phyloP scores from a whole-genome alignment of 2,113 vertebrate genomes.

The Cyphomyrus plagiostoma region DNA sequence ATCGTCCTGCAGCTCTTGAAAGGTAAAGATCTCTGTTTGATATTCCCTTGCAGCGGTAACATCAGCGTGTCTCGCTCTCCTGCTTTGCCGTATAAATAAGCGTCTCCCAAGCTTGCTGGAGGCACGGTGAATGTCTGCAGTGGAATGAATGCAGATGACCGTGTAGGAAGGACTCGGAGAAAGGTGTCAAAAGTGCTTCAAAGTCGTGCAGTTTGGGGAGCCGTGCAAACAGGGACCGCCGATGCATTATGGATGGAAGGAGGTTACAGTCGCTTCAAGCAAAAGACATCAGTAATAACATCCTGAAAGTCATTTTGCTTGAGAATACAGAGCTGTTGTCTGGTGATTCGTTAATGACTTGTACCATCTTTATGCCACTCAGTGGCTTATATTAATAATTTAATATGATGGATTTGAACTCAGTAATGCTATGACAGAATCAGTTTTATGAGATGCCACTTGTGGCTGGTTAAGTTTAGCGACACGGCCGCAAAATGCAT shows the following conservation, averaged over 20 bases:
- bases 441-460: neutral
- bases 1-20: neutral
- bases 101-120: neutral
- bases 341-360: neutral
- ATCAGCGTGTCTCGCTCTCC: neutral
- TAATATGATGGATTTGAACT: neutral
- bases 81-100: neutral
- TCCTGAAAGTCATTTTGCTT: neutral
- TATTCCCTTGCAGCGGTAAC: neutral
- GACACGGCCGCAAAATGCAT: neutral
- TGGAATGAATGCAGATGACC: neutral
- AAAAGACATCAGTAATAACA: neutral
- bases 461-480: neutral
- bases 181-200: neutral
- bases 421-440: neutral
- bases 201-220: neutral
- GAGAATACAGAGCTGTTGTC: neutral
- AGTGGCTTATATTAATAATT: neutral
- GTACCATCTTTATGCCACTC: neutral
- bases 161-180: neutral
- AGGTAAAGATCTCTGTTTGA: conserved; percentile 14
- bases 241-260: neutral
- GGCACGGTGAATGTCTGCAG: neutral
- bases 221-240: neutral
- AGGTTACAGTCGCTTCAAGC: neutral